Base-by-base conservation (phyloP, 2,888 invertebrate genomes). In the Acleris holmiana region DNA sequence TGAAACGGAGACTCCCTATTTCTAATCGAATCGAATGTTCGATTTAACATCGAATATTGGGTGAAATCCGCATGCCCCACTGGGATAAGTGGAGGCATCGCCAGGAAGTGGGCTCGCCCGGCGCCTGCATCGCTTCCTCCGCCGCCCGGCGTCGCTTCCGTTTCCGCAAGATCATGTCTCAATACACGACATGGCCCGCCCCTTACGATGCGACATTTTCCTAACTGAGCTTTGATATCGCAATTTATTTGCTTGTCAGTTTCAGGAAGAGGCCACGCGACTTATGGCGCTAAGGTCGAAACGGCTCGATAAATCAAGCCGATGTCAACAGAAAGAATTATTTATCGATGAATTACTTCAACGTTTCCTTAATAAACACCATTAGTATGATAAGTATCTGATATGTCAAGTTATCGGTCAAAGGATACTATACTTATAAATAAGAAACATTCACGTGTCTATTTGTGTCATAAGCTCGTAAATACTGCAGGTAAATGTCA, bases 201-300 rank as follows among this genome's bases (percentile, higher is more conserved):
- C 81, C 83, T 77, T 73, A 73, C 72, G 73, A 74, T 73, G 76
- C 76, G 76, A 83, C 85, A 85, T 87, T 88, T 88, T 86, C 83
- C 85, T 77, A 78, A 82, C 74, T 76, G 76, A 80, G 80, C 86
- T 87, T 85, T 88, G 86, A 89, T 87, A 84, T 83, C 70, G 80
- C 87, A 82, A 92, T 91, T 91, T 91, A 91, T 91, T 89, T 86
- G 83, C 80, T 86, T 91, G 91, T 91, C 91, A 90, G 88, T 84
- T 81, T 80, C 91, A 90, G 92, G 89, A 91, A 89, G 78, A 83
- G 78, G 89, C 76, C 91, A 89, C 91, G 91, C 85, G 90, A 71
- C 88, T 71, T 76, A 76, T 76, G 68, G 68, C 70, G 68, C 66
- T 71, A 70, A 73, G 76, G 76, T 71, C 70, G 72, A 71, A 74